phyloP scores from a whole-genome alignment of 1,140 invertebrate species.

The Zaprionus tsacasi region DNA sequence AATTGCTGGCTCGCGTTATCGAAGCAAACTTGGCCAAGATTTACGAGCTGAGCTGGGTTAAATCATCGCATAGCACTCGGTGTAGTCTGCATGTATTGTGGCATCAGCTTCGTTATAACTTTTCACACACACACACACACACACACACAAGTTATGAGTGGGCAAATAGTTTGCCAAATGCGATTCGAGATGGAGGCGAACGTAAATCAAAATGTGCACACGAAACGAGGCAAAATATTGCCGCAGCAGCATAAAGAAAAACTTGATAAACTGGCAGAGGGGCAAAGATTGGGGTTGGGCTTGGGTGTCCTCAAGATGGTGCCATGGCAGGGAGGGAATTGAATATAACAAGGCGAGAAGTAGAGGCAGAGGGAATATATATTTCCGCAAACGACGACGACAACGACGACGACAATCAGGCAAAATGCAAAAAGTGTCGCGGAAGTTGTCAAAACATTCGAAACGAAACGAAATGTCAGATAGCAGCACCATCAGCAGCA shows the following conservation, averaged over 20 bases:
- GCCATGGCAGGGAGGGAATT: slow-evolving; percentile 29
- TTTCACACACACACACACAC: slow-evolving; percentile 1
- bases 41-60: slow-evolving; percentile 19
- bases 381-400: slow-evolving; percentile 48
- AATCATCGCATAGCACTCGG: slow-evolving; percentile 6
- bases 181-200: slow-evolving; percentile 3
- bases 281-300: not conserved
- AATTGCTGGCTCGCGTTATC: slow-evolving; percentile 7
- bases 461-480: slow-evolving; percentile 46
- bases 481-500: slow-evolving; percentile 19
- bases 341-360: slow-evolving; percentile 35
- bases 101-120: slow-evolving; percentile 5
- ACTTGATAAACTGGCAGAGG: slow-evolving; percentile 25
- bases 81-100: not conserved
- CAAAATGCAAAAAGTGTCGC: slow-evolving; percentile 50
- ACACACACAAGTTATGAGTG: not conserved
- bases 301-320: slow-evolving; percentile 24
- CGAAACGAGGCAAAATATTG: slow-evolving; percentile 34
- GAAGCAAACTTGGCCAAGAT: slow-evolving; percentile 3
- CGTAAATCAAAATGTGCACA: slow-evolving; percentile 46
- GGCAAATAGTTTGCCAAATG: slow-evolving; percentile 38
- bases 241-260: slow-evolving; percentile 30
- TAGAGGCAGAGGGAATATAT: slow-evolving; percentile 36
- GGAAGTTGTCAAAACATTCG: slow-evolving; percentile 57
- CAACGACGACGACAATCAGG: slow-evolving; percentile 51